A percentile compares a stretch with the other conserved stretches of the same genome.
Evolutionary conservation across 2,113 vertebrate species (phyloP).

Genomic region (Plectropomus leopardus): DNA sequence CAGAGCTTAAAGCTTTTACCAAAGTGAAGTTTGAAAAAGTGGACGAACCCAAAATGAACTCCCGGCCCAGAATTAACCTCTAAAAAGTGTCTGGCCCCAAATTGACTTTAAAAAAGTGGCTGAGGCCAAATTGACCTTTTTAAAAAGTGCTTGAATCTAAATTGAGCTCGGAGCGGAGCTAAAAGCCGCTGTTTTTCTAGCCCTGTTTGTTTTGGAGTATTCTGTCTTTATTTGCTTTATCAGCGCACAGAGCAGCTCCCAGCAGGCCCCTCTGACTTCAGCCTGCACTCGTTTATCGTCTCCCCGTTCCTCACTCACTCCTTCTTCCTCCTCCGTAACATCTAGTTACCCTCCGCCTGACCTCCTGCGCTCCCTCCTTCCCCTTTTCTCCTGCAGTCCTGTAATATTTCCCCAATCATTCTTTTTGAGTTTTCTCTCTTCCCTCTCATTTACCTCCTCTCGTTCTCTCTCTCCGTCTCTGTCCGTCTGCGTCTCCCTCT

Average conservation of each 20-base stretch:
- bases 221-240: constrained; percentile 79
- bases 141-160: constrained; percentile 48
- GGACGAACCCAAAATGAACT: constrained; percentile 57
- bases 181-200: constrained; percentile 63
- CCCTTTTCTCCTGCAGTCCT: constrained; percentile 55
- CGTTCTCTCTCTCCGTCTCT: constrained; percentile 32
- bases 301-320: constrained; percentile 54
- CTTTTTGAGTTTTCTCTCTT: constrained; percentile 65
- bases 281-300: constrained; percentile 74
- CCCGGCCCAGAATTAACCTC: constrained; percentile 50
- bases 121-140: constrained; percentile 54
- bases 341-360: constrained; percentile 79
- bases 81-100: constrained; percentile 30
- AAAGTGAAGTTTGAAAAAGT: constrained; percentile 11
- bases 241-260: constrained; percentile 68
- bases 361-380: constrained; percentile 59
- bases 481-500: constrained; percentile 41
- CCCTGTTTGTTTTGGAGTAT: constrained; percentile 77
- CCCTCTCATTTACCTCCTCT: constrained; percentile 50
- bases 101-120: constrained; percentile 55
- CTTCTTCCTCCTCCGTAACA: constrained; percentile 74
- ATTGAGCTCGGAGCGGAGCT: constrained; percentile 60
- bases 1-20: background rate
- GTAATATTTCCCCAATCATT: constrained; percentile 76
- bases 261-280: constrained; percentile 68